Evolutionary conservation across 2,113 vertebrate genomes (phyloP).

Genomic region (Gadus chalcogrammus): DNA sequence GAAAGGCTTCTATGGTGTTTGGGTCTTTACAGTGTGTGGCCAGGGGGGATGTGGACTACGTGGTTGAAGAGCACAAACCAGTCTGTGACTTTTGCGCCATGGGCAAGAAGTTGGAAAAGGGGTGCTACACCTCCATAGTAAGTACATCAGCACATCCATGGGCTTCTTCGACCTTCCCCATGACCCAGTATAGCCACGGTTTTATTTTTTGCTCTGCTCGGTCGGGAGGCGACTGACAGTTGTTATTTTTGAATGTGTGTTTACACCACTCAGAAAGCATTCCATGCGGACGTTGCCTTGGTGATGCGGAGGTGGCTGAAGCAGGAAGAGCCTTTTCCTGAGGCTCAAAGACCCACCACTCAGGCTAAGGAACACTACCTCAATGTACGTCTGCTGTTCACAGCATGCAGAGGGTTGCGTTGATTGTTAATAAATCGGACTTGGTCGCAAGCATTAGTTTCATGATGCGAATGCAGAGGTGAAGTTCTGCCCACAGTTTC

Average conservation of each 20-base stretch:
- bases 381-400: slow-evolving; percentile 52
- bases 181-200: not conserved
- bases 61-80: slow-evolving; percentile 43
- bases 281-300: slow-evolving; percentile 64
- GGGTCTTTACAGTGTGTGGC: slow-evolving; percentile 67
- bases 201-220: not conserved
- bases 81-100: slow-evolving; percentile 78
- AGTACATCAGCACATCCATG: slow-evolving; percentile 38
- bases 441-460: too few relatives aligned
- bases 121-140: slow-evolving; percentile 78
- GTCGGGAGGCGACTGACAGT: not conserved
- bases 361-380: slow-evolving; percentile 62
- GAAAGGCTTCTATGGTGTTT: slow-evolving; percentile 45
- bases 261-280: slow-evolving; percentile 61
- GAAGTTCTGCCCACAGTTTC: too few relatives aligned
- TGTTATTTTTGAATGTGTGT: not conserved
- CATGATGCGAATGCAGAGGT: too few relatives aligned
- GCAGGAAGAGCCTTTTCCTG: slow-evolving; percentile 54
- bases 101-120: slow-evolving; percentile 69
- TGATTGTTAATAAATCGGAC: too few relatives aligned
- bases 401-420: too few relatives aligned
- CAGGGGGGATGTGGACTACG: slow-evolving; percentile 17
- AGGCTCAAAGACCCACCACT: slow-evolving; percentile 47
- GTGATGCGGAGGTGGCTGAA: slow-evolving; percentile 63
- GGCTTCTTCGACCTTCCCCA: not conserved